A percentile compares a stretch with the other conserved stretches of the same genome.
These are phyloP conservation scores for Caenorhabditis doughertyi DNA, from an alignment of 2,888 invertebrate species.

Conservation along the genomic window DNA sequence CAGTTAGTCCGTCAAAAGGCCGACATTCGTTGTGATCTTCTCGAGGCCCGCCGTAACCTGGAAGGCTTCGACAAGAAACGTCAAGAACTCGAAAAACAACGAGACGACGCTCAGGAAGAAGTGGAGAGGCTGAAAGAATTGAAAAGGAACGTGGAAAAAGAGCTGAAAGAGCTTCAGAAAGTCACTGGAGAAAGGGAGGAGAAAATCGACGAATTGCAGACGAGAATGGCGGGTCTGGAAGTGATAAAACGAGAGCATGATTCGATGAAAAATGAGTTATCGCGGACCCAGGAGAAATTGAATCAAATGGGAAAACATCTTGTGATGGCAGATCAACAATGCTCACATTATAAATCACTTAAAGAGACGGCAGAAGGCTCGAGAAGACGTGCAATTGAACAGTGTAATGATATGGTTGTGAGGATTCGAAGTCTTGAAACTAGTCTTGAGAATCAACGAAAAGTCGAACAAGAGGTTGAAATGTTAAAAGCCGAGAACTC, in stretches of 20 bases:
- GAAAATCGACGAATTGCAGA: slow-evolving; percentile 41
- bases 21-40: slow-evolving; percentile 59
- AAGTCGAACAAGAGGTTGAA: slow-evolving; percentile 60
- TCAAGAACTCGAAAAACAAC: slow-evolving; percentile 30
- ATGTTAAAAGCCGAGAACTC: slow-evolving; percentile 41
- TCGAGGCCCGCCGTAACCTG: slow-evolving; percentile 44
- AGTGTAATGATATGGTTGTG: slow-evolving; percentile 54
- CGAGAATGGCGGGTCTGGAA: slow-evolving; percentile 21
- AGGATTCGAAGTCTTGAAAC: slow-evolving; percentile 41
- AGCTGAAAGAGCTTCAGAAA: background rate
- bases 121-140: background rate
- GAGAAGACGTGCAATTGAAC: slow-evolving; percentile 44
- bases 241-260: slow-evolving; percentile 34
- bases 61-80: slow-evolving; percentile 6
- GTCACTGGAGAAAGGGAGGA: slow-evolving; percentile 10
- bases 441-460: slow-evolving; percentile 38
- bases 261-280: slow-evolving; percentile 33
- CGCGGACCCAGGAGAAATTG: slow-evolving; percentile 24
- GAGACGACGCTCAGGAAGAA: slow-evolving; percentile 29
- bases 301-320: slow-evolving; percentile 31
- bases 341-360: slow-evolving; percentile 20
- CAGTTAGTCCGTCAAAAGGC: slow-evolving; percentile 58
- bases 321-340: slow-evolving; percentile 49
- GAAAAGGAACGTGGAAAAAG: slow-evolving; percentile 23
- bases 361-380: slow-evolving; percentile 51